Evolutionary conservation across 2,113 vertebrate genomes (phyloP).

Genomic region (Protobothrops mucrosquamatus): DNA sequence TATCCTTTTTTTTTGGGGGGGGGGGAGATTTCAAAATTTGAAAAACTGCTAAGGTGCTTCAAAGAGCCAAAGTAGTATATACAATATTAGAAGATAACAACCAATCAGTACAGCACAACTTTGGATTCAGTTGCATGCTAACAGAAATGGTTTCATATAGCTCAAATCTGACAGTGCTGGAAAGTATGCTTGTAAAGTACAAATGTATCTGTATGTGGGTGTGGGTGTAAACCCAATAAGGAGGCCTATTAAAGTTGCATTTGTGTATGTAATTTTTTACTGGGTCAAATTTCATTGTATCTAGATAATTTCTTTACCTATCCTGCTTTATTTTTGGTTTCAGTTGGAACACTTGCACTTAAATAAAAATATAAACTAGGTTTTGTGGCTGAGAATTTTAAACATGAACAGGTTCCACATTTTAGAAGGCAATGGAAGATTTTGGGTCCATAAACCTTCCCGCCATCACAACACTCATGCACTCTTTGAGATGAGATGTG

Average conservation of each 20-base stretch:
- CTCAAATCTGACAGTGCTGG: background rate
- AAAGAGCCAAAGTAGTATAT: background rate
- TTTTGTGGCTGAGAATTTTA: constrained; percentile 11
- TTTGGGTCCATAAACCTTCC: background rate
- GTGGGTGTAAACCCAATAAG: background rate
- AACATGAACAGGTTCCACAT: background rate
- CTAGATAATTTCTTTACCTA: background rate
- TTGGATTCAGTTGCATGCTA: background rate
- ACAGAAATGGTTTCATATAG: background rate
- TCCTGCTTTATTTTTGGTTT: background rate
- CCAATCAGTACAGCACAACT: background rate
- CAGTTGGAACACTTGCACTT: background rate
- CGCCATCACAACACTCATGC: background rate
- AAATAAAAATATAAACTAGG: constrained; percentile 20
- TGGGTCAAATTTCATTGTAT: background rate
- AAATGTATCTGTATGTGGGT: background rate
- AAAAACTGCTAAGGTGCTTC: background rate
- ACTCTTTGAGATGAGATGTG: constrained; percentile 4
- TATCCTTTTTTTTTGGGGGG: background rate
- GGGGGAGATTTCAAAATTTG: too few species aligned
- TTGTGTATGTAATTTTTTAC: background rate
- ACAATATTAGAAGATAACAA: background rate
- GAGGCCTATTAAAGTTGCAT: background rate
- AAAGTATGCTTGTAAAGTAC: background rate
- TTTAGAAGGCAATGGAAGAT: background rate